Evolutionary conservation across 2,797 vertebrate species (phyloP), one percentile per base, ranked within the genome.

Genomic region (Peromyscus melanophrys): DNA sequence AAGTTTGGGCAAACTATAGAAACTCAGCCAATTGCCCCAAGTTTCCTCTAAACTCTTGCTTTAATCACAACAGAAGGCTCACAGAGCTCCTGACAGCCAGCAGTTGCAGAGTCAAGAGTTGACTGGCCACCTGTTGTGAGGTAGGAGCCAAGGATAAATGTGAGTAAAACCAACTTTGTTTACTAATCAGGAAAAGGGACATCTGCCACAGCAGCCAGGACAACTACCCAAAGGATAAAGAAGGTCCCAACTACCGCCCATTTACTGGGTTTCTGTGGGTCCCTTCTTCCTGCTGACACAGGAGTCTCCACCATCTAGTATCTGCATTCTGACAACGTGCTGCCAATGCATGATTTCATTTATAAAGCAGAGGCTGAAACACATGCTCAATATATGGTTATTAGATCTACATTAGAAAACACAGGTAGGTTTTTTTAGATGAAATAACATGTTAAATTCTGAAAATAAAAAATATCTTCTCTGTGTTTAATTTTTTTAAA

Each of bases 111-210:
- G 63, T 73, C 12, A 0, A 91, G 83, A 93, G 96, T 59, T 93
- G 89, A 94, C 76, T 61, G 86, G 92, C 97, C 96, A 97, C 98
- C 97, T 98, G 97, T 85, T 96, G 96, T 43, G 85, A 97, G 89
- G 92, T 93, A 89, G 27, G 55, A 92, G 96, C 98, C 97, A 97
- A 97, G 95, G 97, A 96, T 52, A 97, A 97, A 96, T 86, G 65
- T 89, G 94, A 96, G 29, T 40, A 94, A 97, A 97, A 97, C 92
- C 92, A 90, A 93, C 94, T 95, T 96, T 96, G 93, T 90, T 98
- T 95, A 96, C 86, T 80, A 97, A 89, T 87, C 96, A 90, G 87
- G 55, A 95, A 88, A 94, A 96, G 37, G 14, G 61, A 93, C 92
- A 96, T 92, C 97, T 97, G 94, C 94, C 84, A 46, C 59, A 85